Evolutionary conservation across 1,140 invertebrate species (phyloP), one percentile per base, ranked within the genome.

Genomic region (Anoplophora glabripennis): DNA sequence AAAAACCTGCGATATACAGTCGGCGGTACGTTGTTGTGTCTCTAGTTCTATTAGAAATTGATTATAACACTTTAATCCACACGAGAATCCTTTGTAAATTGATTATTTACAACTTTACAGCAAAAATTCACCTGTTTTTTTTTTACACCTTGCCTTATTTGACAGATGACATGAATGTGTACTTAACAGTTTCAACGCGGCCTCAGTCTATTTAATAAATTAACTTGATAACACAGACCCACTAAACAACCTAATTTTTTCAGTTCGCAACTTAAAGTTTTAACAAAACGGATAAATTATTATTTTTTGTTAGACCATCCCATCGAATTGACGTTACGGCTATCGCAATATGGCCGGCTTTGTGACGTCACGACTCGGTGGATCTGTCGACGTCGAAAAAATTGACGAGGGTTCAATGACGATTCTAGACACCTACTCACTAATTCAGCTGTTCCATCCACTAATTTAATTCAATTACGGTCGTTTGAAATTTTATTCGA

Each of bases 51-150:
- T 28, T 28, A 28, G 5, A 28, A 28, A 28, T 28, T 28, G 21
- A 28, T 28, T 28, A 5, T 28, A 28, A 28, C 21, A 28, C 21
- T 18, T 53, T 40, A 53, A 41, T 18, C 11, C 51, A 41, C 51
- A 17, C 33, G 21, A 7, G 33, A 18, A 33, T 53, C 21, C 15
- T 38, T 41, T 38, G 28, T 11, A 40, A 5, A 41, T 15, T 14
- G 41, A 17, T 40, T 11, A 53, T 36, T 10, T 10, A 28, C 21
- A 28, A 28, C 21, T 28, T 28, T 28, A 53, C 48, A 38, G 14
- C 35, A 57, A n/a, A 47, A 53, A 61, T 58, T 65, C 63, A 65
- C 63, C 63, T 65, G 59, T 58, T 54, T 59, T 58, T 53, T 63
- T 28, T 28, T 59, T 58, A 56, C 63, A 61, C 59, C 56, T 61